Evolutionary conservation across 1,140 invertebrate genomes (phyloP).

Genomic region (Eumaeus atala): DNA sequence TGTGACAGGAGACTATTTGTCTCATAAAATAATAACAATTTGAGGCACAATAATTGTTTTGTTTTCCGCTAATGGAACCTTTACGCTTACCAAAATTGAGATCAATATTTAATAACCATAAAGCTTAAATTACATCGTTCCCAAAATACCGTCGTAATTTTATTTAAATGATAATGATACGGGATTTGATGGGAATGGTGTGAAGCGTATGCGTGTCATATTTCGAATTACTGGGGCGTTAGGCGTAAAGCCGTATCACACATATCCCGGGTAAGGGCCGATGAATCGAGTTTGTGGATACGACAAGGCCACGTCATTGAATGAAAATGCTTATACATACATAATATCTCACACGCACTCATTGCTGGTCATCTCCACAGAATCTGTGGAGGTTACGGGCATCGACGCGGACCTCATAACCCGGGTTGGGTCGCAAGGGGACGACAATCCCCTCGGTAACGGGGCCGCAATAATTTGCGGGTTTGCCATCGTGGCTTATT

Average conservation of each 20-base stretch:
- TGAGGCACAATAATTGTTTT: too few species aligned
- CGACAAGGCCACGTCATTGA: conserved; percentile 3
- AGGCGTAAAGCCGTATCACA: conserved; percentile 3
- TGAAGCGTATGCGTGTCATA: background rate
- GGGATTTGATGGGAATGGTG: conserved; percentile 1
- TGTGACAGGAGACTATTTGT: too few species aligned
- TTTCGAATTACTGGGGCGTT: conserved; percentile 9
- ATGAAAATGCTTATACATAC: background rate
- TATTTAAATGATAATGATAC: conserved; percentile 10
- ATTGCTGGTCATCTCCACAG: too few species aligned
- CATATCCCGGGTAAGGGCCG: conserved; percentile 4
- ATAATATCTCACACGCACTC: too few species aligned
- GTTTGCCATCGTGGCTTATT: too few species aligned
- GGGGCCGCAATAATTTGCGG: too few species aligned
- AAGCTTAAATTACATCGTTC: background rate
- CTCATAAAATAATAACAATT: too few species aligned
- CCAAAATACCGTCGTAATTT: background rate
- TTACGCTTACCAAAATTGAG: background rate
- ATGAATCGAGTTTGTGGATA: conserved; percentile 7
- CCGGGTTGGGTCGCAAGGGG: too few species aligned
- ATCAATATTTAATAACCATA: background rate
- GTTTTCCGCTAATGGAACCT: too few species aligned
- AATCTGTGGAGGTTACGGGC: too few species aligned
- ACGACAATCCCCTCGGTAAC: too few species aligned
- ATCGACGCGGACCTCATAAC: too few species aligned